These are phyloP conservation scores for Phodopus roborovskii DNA, from an alignment of 2,113 vertebrate species.

Conservation along the genomic window DNA sequence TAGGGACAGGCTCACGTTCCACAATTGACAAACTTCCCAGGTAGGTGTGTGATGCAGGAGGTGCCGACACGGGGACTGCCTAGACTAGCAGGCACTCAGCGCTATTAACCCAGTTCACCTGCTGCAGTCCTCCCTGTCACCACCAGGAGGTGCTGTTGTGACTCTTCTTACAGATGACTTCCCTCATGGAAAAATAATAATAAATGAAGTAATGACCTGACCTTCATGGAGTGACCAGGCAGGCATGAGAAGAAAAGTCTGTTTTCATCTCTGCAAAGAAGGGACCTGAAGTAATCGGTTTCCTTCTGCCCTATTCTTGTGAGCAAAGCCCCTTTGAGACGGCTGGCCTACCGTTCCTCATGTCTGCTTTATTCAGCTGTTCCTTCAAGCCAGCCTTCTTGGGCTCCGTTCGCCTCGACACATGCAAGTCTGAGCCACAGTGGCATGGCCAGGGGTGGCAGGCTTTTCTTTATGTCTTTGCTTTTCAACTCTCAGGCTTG, in stretches of 20 bases:
- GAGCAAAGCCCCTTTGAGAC: neutral
- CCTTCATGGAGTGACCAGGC: neutral
- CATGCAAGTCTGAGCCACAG: neutral
- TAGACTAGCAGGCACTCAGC: neutral
- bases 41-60: neutral
- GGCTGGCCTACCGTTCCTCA: neutral
- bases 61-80: neutral
- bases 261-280: neutral
- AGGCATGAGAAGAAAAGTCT: neutral
- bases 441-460: neutral
- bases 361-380: neutral
- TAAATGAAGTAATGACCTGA: neutral
- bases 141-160: neutral
- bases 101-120: neutral
- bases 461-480: no score
- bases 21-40: neutral
- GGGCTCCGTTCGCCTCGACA: neutral
- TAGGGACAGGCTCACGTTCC: neutral
- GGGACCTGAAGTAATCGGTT: neutral
- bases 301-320: neutral
- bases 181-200: neutral
- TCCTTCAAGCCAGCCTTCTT: neutral
- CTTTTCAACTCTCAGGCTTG: neutral
- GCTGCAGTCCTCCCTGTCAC: neutral
- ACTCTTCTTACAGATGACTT: neutral